phyloP scores from a whole-genome alignment of 2,888 invertebrate genomes.

The Nipponacmea schrenckii region DNA sequence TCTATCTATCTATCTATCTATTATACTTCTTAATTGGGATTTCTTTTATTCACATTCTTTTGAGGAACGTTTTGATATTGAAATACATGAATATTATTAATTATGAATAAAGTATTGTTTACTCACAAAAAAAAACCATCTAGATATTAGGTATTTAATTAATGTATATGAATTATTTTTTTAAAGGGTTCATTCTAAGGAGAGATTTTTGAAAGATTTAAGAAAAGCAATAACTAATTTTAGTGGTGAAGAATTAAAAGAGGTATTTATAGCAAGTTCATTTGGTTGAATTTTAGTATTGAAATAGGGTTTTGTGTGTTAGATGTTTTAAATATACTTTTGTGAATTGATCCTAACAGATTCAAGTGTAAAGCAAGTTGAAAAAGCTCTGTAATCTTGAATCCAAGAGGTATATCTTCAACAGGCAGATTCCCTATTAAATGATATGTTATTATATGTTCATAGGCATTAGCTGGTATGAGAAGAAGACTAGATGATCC shows the following conservation, averaged over 20 bases:
- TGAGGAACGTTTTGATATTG: too few species aligned
- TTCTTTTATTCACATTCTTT: too few species aligned
- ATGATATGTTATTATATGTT: constrained; percentile 10
- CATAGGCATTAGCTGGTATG: constrained; percentile 85
- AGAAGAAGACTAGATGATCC: constrained; percentile 94
- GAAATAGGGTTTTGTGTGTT: background rate
- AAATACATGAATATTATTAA: too few species aligned
- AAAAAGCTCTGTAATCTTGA: background rate
- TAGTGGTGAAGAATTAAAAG: constrained; percentile 78
- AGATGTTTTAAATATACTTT: background rate
- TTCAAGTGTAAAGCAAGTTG: background rate
- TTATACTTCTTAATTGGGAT: too few species aligned
- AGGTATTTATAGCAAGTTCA: constrained; percentile 58
- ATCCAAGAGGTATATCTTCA: too few species aligned
- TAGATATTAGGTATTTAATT: too few species aligned
- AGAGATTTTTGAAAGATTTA: constrained; percentile 93
- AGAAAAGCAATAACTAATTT: constrained; percentile 90
- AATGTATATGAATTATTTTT: too few species aligned
- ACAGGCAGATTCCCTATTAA: too few species aligned
- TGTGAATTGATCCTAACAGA: background rate
- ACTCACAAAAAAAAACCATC: too few species aligned
- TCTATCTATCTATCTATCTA: too few species aligned
- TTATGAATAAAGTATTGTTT: too few species aligned
- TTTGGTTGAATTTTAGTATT: background rate
- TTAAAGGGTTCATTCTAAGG: constrained; percentile 73